Evolutionary conservation across 2,113 vertebrate species (phyloP), one percentile per base, ranked within the genome.

Genomic region (Polypterus senegalus): DNA sequence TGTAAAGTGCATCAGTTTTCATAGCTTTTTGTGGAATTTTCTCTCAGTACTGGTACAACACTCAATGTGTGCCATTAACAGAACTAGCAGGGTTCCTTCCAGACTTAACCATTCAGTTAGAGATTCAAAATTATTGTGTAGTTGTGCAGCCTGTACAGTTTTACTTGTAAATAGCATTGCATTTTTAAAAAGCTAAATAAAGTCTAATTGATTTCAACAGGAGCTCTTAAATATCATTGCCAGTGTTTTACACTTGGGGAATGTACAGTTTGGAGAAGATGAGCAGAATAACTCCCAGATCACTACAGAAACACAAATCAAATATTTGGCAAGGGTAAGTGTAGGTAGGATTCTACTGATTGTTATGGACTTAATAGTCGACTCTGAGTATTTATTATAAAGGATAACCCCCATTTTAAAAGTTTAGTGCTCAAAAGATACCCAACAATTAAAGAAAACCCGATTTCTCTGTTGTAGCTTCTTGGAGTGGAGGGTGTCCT

Each of bases 211-310:
- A 63, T 43, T 59, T 10, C 47, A 6, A 47, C 63, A 98, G 96
- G 94, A 97, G 70, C 66, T 99, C 73, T 73, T 99, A 76, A 97
- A 92, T 74, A 86, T 99, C 1, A 85, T 99, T 45, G 93, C 91
- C 63, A 99, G 95, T 0, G 95, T 98, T 55, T 81, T 99, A 10
- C 96, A 99, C 65, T 73, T 99, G 73, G 96, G 96, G 6, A 99
- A 99, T 2, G 83, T 96, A 67, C 94, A 97, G 71, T 99, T 92
- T 58, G 85, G 84, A 3, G 88, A 80, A 0, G 86, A 97, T 1
- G 96, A 99, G 43, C 83, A 91, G 58, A 91, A 94, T 43, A 86
- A 77, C 0, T 86, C 88, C 55, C 89, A 85, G 73, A 94, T 98
- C 75, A 89, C 89, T 6, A 89, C 89, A 0, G 95, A 99, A 68